phyloP scores from a whole-genome alignment of 2,797 vertebrate species.

The Fratercula arctica region DNA sequence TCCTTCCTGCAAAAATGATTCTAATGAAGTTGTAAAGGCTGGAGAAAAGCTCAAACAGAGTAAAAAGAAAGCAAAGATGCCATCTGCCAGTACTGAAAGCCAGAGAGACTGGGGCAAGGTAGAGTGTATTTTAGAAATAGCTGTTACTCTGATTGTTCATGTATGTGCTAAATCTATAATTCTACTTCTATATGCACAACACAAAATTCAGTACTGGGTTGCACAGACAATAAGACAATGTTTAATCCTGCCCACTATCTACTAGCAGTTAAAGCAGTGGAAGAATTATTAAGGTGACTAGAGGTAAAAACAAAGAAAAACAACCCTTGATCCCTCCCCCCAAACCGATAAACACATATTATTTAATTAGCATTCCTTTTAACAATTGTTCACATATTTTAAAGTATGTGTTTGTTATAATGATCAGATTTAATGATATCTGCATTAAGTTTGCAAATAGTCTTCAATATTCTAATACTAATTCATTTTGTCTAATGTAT shows the following conservation, averaged over 20 bases:
- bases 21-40: conserved; percentile 94
- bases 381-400: background rate
- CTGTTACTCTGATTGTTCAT: conserved; percentile 6
- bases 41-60: conserved; percentile 94
- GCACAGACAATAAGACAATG: background rate
- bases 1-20: conserved; percentile 98
- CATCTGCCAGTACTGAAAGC: conserved; percentile 92
- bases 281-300: background rate
- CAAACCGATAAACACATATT: background rate
- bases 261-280: background rate
- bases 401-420: background rate
- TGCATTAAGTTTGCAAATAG: background rate
- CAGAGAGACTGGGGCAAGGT: conserved; percentile 99
- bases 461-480: background rate
- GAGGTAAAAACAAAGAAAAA: background rate
- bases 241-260: background rate
- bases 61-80: conserved; percentile 98
- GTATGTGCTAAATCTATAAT: conserved; percentile 7
- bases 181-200: background rate
- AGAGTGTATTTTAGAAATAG: conserved; percentile 63
- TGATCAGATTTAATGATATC: background rate
- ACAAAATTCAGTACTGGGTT: conserved; percentile 42
- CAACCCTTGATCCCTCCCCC: background rate
- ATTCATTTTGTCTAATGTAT: background rate
- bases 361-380: background rate